Evolutionary conservation across 2,113 vertebrate species (phyloP).

Genomic region (Albula goreensis): DNA sequence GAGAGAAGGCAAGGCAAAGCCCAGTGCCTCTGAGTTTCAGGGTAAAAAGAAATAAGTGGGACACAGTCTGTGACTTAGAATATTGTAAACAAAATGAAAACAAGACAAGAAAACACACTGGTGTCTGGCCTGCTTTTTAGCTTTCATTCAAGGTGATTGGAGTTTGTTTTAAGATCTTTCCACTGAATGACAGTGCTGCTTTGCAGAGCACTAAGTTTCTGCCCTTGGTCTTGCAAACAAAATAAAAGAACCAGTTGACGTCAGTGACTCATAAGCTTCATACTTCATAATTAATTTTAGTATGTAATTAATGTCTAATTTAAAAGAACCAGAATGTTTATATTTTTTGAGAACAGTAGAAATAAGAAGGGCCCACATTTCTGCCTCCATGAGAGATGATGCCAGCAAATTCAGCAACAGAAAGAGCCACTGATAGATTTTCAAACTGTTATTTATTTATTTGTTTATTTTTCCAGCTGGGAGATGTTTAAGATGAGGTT

Average conservation of each 20-base stretch:
- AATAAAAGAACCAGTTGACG: not conserved
- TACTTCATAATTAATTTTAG: not conserved
- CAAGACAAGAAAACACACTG: not conserved
- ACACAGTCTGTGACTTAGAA: not conserved
- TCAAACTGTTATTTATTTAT: not conserved
- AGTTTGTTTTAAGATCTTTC: not conserved
- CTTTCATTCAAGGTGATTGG: not conserved
- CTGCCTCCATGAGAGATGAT: not conserved
- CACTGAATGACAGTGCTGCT: not conserved
- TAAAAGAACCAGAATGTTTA: not conserved
- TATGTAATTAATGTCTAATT: not conserved
- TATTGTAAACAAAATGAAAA: not conserved
- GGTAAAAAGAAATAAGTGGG: not conserved
- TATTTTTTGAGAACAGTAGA: not conserved
- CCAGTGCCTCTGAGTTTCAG: not conserved
- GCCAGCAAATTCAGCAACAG: not conserved
- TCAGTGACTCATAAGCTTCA: not conserved
- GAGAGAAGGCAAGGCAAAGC: not conserved
- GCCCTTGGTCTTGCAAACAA: not conserved
- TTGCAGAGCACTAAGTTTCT: not conserved
- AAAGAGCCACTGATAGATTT: not conserved
- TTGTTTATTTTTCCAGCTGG: not conserved
- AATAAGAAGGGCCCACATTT: not conserved
- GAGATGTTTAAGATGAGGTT: constrained; percentile 6
- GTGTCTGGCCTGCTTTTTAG: not conserved